Evolutionary conservation across 2,888 invertebrate species (phyloP), one percentile per base, ranked within the genome.

Genomic region (Yponomeuta evonymella): DNA sequence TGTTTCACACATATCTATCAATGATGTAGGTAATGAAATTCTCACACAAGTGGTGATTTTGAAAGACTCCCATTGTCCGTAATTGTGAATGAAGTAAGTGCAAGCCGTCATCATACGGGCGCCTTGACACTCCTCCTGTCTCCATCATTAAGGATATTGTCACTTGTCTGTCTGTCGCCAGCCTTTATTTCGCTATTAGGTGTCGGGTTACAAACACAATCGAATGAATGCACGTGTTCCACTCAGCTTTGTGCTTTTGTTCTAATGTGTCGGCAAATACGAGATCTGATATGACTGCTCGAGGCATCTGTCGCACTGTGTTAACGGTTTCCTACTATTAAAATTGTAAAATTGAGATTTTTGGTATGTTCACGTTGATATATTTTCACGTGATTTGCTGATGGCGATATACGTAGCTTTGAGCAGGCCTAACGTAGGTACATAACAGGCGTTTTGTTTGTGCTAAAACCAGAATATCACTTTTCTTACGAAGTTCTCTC

Each of bases 21-120:
- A 15, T 8, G 51, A 58, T 43, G 51, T 58, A 58, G 51, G 51
- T 58, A 65, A 29, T 23, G n/a, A 30, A 64, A 65, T 70, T 70
- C 70, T 65, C 70, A 70, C 70, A 70, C 70, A 70, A 23, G 33
- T 33, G 33, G 15, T 23, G n/a, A 48, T 67, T n/a, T 29, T 51
- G 33, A 23, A 30, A 29, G 48, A 65, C 12, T 9, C 11, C 33
- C 48, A 70, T 70, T 70, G 70, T 70, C 33, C 67, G 10, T n/a
- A 12, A 30, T 6, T 11, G 30, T 84, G 84, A 87, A 86, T 85
- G 83, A 83, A 87, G 85, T 85, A 83, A 87, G 85, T 85, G 86
- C 83, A 83, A 80, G 83, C 83, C 78, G 81, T 77, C 79, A 81
- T 79, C 82, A 90, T 91, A 88, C 86, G 91, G 92, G 90, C 89